Conservation (phyloP, 2,113 vertebrate species). For the Pluvialis apricaria region DNA sequence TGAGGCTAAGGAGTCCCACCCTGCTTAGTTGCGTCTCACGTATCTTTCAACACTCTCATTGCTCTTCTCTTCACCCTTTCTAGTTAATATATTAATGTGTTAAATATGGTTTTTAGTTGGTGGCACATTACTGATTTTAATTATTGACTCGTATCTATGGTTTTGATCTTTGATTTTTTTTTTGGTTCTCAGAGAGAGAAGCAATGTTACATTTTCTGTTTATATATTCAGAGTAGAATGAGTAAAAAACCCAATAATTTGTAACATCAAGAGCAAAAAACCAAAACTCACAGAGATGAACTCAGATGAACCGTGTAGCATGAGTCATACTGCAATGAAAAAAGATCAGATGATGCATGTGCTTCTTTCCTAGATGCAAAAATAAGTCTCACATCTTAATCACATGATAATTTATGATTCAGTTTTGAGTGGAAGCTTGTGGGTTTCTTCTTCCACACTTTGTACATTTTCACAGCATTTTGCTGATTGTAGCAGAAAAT, state of each 20-base stretch:
- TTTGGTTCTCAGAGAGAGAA: not conserved
- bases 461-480: not conserved
- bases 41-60: not conserved
- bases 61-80: not conserved
- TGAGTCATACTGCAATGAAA: not conserved
- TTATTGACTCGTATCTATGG: not conserved
- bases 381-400: not conserved
- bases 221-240: not conserved
- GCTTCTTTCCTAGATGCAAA: not conserved
- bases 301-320: not conserved
- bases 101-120: not conserved
- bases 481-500: not conserved
- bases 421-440: not conserved
- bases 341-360: not conserved
- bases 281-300: not conserved
- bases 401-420: not conserved
- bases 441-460: not conserved
- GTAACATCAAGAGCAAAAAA: not conserved
- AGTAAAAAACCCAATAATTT: not conserved
- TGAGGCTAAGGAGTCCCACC: not conserved
- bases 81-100: not conserved
- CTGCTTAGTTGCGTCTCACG: not conserved
- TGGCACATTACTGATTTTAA: not conserved
- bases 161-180: not conserved
- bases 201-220: not conserved